Conservation (phyloP, 2,797 vertebrate species). For the Chaetodon trifasciatus region DNA sequence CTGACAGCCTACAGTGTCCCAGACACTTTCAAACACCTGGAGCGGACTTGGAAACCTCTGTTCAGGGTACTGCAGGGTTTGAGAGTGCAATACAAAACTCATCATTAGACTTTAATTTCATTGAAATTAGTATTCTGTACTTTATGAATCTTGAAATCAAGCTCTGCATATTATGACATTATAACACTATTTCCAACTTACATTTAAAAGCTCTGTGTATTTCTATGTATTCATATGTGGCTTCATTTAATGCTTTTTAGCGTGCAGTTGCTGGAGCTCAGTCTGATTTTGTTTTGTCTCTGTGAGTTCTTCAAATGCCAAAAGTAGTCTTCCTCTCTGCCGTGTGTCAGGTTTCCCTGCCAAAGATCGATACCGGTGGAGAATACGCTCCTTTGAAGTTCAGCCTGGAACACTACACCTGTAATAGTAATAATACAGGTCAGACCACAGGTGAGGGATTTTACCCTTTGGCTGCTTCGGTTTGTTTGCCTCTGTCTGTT, state of each 20-base stretch:
- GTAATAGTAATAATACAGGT: constrained; percentile 62
- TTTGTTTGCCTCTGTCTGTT: constrained; percentile 29
- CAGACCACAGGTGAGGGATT: constrained; percentile 45
- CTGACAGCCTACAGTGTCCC: constrained; percentile 73
- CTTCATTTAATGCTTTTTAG: not conserved
- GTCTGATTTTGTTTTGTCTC: not conserved
- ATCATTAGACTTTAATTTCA: not conserved
- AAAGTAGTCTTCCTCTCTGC: constrained; percentile 32
- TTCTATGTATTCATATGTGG: not conserved
- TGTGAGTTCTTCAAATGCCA: constrained; percentile 20
- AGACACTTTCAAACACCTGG: constrained; percentile 88
- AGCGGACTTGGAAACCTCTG: constrained; percentile 92
- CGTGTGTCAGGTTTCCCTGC: constrained; percentile 85
- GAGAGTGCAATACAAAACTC: not conserved
- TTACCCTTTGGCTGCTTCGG: constrained; percentile 14
- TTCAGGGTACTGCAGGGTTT: constrained; percentile 82
- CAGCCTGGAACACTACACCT: constrained; percentile 82
- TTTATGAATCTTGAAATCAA: not conserved
- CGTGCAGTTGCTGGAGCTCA: not conserved
- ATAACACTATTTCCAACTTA: not conserved
- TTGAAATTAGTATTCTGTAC: not conserved
- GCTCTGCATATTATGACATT: not conserved
- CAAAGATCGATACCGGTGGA: constrained; percentile 79
- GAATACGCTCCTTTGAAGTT: constrained; percentile 89
- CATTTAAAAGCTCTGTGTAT: not conserved